These are phyloP conservation scores for Siphamia tubifer DNA, from an alignment of 2,113 vertebrate genomes.

Conservation along the genomic window DNA sequence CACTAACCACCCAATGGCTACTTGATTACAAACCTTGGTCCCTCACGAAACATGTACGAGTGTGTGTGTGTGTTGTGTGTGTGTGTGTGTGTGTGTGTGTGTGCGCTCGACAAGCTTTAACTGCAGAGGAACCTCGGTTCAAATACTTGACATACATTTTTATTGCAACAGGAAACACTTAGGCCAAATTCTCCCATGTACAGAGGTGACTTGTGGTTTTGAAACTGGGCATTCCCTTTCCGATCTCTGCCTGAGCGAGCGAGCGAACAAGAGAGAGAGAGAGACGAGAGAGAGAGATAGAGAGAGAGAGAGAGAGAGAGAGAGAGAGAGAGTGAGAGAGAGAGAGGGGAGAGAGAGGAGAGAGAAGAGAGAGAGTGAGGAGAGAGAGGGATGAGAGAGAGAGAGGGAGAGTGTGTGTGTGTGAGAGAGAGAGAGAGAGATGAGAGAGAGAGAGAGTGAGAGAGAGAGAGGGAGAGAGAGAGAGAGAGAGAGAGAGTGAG, in stretches of 20 bases:
- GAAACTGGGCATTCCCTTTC: conserved; percentile 69
- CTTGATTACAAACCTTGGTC: too few species aligned
- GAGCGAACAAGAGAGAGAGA: too few species aligned
- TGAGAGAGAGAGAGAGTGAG: conserved; percentile 1
- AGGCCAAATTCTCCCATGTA: conserved; percentile 72
- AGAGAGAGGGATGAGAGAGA: conserved; percentile 28
- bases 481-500: conserved; percentile 31
- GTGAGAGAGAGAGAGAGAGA: conserved; percentile 46
- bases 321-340: conserved; percentile 31
- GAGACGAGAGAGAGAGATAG: background rate
- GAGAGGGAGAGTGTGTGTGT: too few species aligned
- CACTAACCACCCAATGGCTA: too few species aligned
- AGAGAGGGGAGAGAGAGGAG: conserved; percentile 36
- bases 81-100: background rate
- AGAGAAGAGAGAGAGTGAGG: background rate
- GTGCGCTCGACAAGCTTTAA: conserved; percentile 17
- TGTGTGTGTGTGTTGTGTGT: too few species aligned
- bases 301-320: conserved; percentile 28
- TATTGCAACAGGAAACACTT: conserved; percentile 79
- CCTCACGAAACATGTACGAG: too few species aligned
- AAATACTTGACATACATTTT: conserved; percentile 75
- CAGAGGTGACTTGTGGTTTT: conserved; percentile 73
- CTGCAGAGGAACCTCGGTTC: conserved; percentile 57
- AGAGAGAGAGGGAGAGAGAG: conserved; percentile 27
- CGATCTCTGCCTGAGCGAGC: conserved; percentile 51